Evolutionary conservation across 2,797 vertebrate species (phyloP).

Genomic region (Microctenopoma stevenorrisi): DNA sequence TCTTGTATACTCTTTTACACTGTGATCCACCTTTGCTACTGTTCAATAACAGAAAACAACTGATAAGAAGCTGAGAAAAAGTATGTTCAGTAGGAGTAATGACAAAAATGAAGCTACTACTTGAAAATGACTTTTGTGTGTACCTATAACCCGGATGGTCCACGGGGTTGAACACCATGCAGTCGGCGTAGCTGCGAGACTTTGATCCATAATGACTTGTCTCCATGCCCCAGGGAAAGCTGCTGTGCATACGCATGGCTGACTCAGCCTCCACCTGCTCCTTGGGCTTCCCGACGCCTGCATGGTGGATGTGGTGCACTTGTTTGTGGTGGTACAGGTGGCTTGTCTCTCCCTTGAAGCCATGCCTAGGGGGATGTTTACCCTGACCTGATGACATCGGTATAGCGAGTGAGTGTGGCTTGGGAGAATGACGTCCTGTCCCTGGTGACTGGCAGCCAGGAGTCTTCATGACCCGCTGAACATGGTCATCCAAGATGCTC

Average conservation of each 20-base stretch:
- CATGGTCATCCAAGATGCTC: slow-evolving; percentile 97
- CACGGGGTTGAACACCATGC: slow-evolving; percentile 70
- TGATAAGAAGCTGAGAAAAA: neutral
- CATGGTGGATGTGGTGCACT: slow-evolving; percentile 86
- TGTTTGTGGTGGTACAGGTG: slow-evolving; percentile 91
- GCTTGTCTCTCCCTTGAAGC: slow-evolving; percentile 82
- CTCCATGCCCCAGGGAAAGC: slow-evolving; percentile 86
- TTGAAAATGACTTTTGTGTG: slow-evolving; percentile 16
- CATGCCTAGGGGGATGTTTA: slow-evolving; percentile 86
- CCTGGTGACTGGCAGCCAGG: slow-evolving; percentile 95
- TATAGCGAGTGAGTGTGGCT: slow-evolving; percentile 85
- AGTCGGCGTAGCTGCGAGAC: slow-evolving; percentile 89
- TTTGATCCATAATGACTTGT: slow-evolving; percentile 86
- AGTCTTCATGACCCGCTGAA: slow-evolving; percentile 97
- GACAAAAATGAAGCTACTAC: neutral
- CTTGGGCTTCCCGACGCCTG: slow-evolving; percentile 83
- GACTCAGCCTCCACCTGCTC: slow-evolving; percentile 88
- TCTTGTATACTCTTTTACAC: slow-evolving; percentile 89
- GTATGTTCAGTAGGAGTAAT: no score
- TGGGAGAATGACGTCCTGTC: slow-evolving; percentile 90
- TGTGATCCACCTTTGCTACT: slow-evolving; percentile 86
- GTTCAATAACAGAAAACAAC: neutral
- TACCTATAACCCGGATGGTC: slow-evolving; percentile 89
- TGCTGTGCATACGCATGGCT: slow-evolving; percentile 78
- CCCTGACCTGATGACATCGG: slow-evolving; percentile 77